These are phyloP conservation scores for Prorops nasuta DNA, from an alignment of 1,140 invertebrate genomes.

Conservation along the genomic window DNA sequence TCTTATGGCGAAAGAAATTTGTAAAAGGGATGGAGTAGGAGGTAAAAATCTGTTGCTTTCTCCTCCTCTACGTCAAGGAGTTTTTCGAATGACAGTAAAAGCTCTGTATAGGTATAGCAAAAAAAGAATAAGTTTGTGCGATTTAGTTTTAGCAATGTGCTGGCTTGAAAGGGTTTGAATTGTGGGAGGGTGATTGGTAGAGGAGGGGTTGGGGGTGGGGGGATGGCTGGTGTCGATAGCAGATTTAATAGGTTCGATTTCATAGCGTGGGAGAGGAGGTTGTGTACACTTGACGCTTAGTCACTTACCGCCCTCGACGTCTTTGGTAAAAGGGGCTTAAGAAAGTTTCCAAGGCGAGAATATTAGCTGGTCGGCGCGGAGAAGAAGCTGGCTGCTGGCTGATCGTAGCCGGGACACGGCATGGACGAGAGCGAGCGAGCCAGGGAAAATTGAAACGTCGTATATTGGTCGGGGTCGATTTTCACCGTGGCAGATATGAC, in stretches of 20 bases:
- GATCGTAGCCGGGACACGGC: conserved; percentile 18
- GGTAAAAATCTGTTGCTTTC: too few relatives aligned
- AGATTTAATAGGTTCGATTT: conserved; percentile 28
- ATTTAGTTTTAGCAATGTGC: too few relatives aligned
- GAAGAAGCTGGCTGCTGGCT: too few relatives aligned
- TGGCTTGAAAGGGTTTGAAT: too few relatives aligned
- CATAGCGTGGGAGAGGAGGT: background rate
- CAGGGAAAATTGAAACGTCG: conserved; percentile 45
- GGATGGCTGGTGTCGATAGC: background rate
- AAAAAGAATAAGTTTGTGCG: too few relatives aligned
- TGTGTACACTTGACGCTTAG: conserved; percentile 14
- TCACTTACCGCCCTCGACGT: conserved; percentile 4
- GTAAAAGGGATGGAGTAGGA: too few relatives aligned
- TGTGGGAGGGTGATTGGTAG: too few relatives aligned
- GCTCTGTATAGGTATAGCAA: too few relatives aligned
- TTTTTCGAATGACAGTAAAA: too few relatives aligned
- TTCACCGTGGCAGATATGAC: background rate
- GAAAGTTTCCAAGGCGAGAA: conserved; percentile 41
- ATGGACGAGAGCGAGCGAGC: conserved; percentile 21
- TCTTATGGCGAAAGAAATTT: too few relatives aligned
- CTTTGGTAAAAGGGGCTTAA: conserved; percentile 19
- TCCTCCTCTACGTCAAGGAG: background rate
- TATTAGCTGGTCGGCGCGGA: conserved; percentile 36
- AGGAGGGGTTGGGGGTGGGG: too few relatives aligned
- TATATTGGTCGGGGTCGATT: conserved; percentile 23